These are phyloP conservation scores for Drosophila villosipedis DNA, from an alignment of 2,888 invertebrate species.

Conservation along the genomic window DNA sequence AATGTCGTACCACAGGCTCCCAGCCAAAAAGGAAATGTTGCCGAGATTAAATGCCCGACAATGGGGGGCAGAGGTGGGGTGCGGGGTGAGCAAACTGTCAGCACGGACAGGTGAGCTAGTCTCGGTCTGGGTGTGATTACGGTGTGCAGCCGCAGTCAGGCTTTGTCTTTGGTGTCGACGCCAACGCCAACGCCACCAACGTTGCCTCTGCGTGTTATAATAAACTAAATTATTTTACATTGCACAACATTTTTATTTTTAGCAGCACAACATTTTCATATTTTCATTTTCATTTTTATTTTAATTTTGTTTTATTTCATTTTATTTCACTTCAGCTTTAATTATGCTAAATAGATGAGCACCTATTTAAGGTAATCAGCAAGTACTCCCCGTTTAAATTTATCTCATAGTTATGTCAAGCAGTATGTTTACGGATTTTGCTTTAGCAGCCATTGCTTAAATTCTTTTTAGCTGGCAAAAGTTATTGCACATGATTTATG, in stretches of 20 bases:
- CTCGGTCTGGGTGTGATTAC: slow-evolving; percentile 66
- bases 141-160: slow-evolving; percentile 37
- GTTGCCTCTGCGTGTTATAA: slow-evolving; percentile 51
- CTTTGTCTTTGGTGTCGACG: slow-evolving; percentile 59
- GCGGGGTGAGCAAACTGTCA: slow-evolving; percentile 37
- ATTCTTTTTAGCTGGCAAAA: slow-evolving; percentile 4
- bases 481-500: slow-evolving; percentile 54
- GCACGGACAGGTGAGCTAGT: slow-evolving; percentile 56
- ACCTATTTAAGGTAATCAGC: slow-evolving; percentile 29
- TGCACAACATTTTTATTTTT: slow-evolving; percentile 22
- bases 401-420: background rate
- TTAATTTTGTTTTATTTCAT: background rate
- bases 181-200: slow-evolving; percentile 18
- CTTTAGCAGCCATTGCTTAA: background rate
- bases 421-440: background rate
- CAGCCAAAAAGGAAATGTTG: slow-evolving; percentile 68
- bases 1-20: slow-evolving; percentile 72
- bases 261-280: background rate
- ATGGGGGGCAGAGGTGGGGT: background rate
- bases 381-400: background rate
- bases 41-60: slow-evolving; percentile 69
- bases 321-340: slow-evolving; percentile 23
- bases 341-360: slow-evolving; percentile 43
- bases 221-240: slow-evolving; percentile 76
- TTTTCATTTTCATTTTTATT: background rate